Conservation (phyloP, 1,140 invertebrate species). For the Trachymyrmex cornetzi region DNA sequence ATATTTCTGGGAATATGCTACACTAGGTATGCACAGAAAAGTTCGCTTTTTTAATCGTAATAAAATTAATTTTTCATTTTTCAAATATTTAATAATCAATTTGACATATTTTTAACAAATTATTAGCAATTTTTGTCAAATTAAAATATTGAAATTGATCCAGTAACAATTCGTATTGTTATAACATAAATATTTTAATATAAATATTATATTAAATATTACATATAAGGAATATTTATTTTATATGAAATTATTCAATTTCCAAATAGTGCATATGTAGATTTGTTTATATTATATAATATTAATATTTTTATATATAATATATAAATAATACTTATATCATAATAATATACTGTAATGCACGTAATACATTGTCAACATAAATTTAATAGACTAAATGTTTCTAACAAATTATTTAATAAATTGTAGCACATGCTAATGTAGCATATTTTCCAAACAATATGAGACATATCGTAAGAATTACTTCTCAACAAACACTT, state of each 20-base stretch:
- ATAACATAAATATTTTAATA: background rate
- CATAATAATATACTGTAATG: background rate
- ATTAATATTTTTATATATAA: slow-evolving; percentile 7
- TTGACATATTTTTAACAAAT: background rate
- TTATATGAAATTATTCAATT: too few relatives aligned
- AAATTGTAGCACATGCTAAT: slow-evolving; percentile 31
- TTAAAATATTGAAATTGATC: background rate
- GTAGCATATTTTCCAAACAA: slow-evolving; percentile 68
- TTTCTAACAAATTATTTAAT: background rate
- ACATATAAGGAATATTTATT: too few relatives aligned
- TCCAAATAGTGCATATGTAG: too few relatives aligned
- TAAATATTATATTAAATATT: too few relatives aligned
- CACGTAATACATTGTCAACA: background rate
- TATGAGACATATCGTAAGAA: slow-evolving; percentile 28
- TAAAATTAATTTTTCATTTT: background rate
- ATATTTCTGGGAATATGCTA: slow-evolving; percentile 69
- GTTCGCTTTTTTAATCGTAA: background rate
- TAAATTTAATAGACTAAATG: slow-evolving; percentile 2
- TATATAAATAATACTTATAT: slow-evolving; percentile 12
- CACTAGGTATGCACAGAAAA: slow-evolving; percentile 22
- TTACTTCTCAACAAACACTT: slow-evolving; percentile 45
- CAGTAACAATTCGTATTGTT: background rate
- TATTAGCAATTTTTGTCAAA: background rate
- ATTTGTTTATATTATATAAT: background rate
- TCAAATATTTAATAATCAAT: slow-evolving; percentile 19